Conservation (phyloP, 1,140 invertebrate genomes). For the Chironomus striatipennis region DNA sequence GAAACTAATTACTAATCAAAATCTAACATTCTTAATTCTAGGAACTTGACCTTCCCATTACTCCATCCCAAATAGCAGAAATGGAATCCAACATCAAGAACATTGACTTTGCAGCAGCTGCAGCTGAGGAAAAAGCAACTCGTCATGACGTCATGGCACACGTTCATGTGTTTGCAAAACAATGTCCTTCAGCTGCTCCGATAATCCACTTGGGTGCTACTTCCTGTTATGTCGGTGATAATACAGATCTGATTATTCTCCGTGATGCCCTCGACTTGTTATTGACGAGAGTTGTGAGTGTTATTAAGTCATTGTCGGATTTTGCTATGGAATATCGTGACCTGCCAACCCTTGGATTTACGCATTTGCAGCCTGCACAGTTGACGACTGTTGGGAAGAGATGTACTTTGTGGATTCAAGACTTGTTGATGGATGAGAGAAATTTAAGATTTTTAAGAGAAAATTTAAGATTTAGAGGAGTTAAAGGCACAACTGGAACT, state of each 20-base stretch:
- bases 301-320: constrained; percentile 65
- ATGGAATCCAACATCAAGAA: constrained; percentile 73
- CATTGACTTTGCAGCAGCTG: constrained; percentile 80
- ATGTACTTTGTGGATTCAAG: constrained; percentile 90
- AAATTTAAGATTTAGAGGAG: constrained; percentile 87
- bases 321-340: constrained; percentile 61
- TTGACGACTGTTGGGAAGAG: constrained; percentile 96
- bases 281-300: constrained; percentile 72
- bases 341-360: constrained; percentile 91
- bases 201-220: constrained; percentile 98
- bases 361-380: constrained; percentile 96
- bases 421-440: constrained; percentile 88
- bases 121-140: constrained; percentile 75
- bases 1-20: no score
- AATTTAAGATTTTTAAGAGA: constrained; percentile 63
- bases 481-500: constrained; percentile 97
- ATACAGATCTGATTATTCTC: constrained; percentile 88
- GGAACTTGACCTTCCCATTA: constrained; percentile 82
- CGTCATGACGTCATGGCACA: constrained; percentile 95
- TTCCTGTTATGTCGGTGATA: constrained; percentile 96
- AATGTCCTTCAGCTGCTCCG: constrained; percentile 84
- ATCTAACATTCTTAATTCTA: constrained; percentile 41
- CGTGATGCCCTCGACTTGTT: constrained; percentile 82
- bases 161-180: constrained; percentile 81
- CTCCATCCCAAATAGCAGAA: constrained; percentile 76